Conservation (phyloP, 2,797 vertebrate genomes). For the Lophius americanus region DNA sequence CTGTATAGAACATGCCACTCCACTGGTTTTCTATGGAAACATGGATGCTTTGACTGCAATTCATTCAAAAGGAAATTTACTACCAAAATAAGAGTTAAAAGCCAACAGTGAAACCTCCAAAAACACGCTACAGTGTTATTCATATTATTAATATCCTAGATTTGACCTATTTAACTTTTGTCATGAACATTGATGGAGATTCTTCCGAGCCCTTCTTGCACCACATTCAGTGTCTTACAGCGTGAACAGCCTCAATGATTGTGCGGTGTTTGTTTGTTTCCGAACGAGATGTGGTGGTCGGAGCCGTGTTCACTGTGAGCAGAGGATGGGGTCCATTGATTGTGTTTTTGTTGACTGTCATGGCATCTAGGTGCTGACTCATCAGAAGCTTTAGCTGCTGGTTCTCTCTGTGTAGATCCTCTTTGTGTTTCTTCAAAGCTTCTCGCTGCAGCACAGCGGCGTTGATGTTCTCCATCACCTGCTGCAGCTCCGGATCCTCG, state of each 20-base stretch:
- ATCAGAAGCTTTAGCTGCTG: slow-evolving; percentile 36
- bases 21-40: slow-evolving; percentile 5
- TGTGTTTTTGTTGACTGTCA: background rate
- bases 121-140: too few relatives aligned
- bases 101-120: background rate
- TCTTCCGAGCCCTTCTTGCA: too few relatives aligned
- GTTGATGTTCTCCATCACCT: background rate
- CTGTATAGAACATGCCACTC: slow-evolving; percentile 82
- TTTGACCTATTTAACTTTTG: too few relatives aligned
- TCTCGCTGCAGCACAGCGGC: background rate
- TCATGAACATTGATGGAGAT: too few relatives aligned
- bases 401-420: slow-evolving; percentile 46
- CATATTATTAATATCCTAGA: too few relatives aligned
- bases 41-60: too few relatives aligned
- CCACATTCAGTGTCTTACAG: background rate
- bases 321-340: background rate
- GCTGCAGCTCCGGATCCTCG: slow-evolving; percentile 16
- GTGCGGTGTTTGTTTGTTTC: background rate
- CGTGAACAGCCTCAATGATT: slow-evolving; percentile 25
- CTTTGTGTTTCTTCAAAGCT: slow-evolving; percentile 18
- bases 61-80: background rate
- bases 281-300: fast-evolving
- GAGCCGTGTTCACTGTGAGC: slow-evolving; percentile 6
- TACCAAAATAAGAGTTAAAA: slow-evolving; percentile 1
- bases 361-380: slow-evolving; percentile 35